Base-by-base conservation (phyloP, 2,797 vertebrate species). In the Pampus argenteus region DNA sequence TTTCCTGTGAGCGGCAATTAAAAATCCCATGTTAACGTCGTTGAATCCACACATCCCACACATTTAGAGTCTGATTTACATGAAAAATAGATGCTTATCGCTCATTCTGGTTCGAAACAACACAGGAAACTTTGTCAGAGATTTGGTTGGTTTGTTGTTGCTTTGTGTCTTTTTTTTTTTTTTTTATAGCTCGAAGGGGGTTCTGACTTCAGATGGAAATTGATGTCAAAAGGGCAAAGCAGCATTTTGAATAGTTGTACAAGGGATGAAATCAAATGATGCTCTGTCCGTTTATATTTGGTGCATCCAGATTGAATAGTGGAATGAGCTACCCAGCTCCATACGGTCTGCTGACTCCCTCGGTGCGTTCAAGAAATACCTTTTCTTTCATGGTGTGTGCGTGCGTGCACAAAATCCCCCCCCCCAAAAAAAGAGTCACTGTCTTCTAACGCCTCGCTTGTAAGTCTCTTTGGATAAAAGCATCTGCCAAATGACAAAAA, bases 191-290 rank as follows among this genome's bases (percentile, higher is more conserved):
- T 77, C 22, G 42, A 25, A 74, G 28, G 36, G 3, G 7, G 0
- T 50, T 52, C 52, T 74, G 29, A 47, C 58, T 71, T 62, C 40
- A 65, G 23, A 50, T 50, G 17, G 34, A 15, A 50, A 67, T 78
- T 26, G 36, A 14, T 57, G 52, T 69, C 52, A 64, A 61, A 74
- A 54, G 10, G 42, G 36, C 48, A 76, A 54, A 69, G 42, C 22
- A 81, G 17, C 4, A 10, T 60, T 42, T 42, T 75, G 5, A 66
- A 44, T 77, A 62, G 11, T 18, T 76, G 11, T 38, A 9, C 22
- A 25, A 18, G 13, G 25, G 29, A 26, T 73, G 36, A 25, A 62
- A 40, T 66, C 48, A 38, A 65, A 40, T 5, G 13, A 65, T 56
- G 45, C 3, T 56, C 9, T 3, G 36, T 47, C 15, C 6, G 74